A percentile compares a stretch with the other conserved stretches of the same genome.
Conservation (phyloP, 1,140 invertebrate genomes). For the Magallana ariakensis region DNA sequence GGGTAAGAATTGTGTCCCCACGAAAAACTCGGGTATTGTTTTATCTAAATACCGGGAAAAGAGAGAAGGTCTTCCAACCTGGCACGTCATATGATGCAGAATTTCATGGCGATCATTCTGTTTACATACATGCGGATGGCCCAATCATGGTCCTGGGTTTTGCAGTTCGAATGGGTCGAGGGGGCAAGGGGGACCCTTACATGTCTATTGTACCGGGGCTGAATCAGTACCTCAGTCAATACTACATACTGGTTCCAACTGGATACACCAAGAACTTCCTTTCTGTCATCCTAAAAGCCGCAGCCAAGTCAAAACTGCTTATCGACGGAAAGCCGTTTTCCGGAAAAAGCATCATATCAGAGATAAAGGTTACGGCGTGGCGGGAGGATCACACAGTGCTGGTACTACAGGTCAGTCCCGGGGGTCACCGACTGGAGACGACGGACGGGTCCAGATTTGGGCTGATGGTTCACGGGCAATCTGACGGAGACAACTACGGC, state of each 20-base stretch:
- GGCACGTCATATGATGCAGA: background rate
- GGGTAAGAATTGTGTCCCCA: background rate
- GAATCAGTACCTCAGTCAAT: background rate
- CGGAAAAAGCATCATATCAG: background rate
- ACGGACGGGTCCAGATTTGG: constrained; percentile 2
- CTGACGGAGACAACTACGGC: background rate
- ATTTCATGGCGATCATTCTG: background rate
- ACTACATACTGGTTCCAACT: background rate
- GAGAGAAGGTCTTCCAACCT: background rate
- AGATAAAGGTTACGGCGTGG: background rate
- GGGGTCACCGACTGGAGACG: background rate
- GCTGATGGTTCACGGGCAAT: background rate
- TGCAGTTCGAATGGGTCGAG: background rate
- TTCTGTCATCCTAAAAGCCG: background rate
- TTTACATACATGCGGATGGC: background rate
- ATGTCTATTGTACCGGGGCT: constrained; percentile 3
- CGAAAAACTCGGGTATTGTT: background rate
- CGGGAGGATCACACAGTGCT: background rate
- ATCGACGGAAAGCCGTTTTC: background rate
- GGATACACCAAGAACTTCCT: background rate
- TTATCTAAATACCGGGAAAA: background rate
- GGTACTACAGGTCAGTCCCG: background rate
- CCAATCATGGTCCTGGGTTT: background rate
- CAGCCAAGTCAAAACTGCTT: background rate
- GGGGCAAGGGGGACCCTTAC: background rate